These are phyloP conservation scores for Meleagris gallopavo DNA, from an alignment of 2,113 vertebrate species.

Conservation along the genomic window DNA sequence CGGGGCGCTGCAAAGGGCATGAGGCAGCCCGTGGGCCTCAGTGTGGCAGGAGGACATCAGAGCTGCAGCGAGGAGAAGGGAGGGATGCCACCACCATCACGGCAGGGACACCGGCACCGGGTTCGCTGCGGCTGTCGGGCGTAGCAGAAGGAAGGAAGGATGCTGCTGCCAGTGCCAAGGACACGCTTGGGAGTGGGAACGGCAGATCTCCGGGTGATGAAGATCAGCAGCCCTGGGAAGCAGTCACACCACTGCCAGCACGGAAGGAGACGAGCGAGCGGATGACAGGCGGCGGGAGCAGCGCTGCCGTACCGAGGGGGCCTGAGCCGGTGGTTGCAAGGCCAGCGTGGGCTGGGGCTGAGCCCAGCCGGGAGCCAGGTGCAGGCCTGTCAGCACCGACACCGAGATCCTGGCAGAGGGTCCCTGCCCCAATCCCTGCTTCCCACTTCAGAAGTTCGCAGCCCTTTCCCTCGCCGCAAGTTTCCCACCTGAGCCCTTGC, in stretches of 20 bases:
- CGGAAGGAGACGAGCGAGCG: not conserved
- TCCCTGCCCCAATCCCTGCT: not conserved
- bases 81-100: not conserved
- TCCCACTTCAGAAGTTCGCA: slow-evolving; percentile 42
- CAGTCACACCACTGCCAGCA: not conserved
- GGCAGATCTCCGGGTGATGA: not conserved
- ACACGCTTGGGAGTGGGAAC: not conserved
- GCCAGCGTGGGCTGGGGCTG: not conserved
- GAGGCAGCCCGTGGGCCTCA: not conserved
- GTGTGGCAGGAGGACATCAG: not conserved
- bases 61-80: not conserved
- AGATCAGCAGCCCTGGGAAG: not conserved
- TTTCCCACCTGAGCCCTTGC: not conserved
- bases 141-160: slow-evolving; percentile 38
- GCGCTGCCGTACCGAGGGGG: not conserved
- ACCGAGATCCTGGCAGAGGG: not conserved
- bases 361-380: fast-evolving
- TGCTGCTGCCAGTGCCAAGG: not conserved
- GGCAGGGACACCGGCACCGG: fast-evolving
- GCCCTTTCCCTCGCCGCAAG: not conserved
- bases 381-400: not conserved
- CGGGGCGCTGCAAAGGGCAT: fast-evolving
- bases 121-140: not conserved
- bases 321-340: fast-evolving
- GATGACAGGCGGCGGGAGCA: slow-evolving; percentile 18